Percentiles rank a stretch among this genome's conserved stretches.
Conservation (phyloP, 2,113 vertebrate species). For the Pelvicachromis taeniatus region DNA sequence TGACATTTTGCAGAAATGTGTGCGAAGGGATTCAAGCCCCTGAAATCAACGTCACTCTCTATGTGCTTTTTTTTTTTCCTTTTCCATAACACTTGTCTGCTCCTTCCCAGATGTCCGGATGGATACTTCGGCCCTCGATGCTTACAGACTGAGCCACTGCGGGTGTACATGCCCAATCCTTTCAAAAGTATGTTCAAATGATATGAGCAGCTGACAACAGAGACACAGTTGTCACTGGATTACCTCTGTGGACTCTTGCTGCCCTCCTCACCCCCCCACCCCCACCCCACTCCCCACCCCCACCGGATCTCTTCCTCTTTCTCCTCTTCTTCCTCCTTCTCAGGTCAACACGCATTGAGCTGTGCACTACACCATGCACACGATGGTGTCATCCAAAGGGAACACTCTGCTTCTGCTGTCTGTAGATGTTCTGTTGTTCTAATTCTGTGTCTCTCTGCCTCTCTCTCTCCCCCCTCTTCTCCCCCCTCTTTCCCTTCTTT, state of each 20-base stretch:
- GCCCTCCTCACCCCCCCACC: background rate
- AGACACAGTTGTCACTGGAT: slow-evolving; percentile 67
- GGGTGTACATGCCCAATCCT: slow-evolving; percentile 95
- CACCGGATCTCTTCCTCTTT: slow-evolving; percentile 29
- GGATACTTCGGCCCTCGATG: slow-evolving; percentile 98
- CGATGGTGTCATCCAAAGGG: slow-evolving; percentile 63
- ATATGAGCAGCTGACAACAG: slow-evolving; percentile 69
- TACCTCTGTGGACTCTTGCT: slow-evolving; percentile 60
- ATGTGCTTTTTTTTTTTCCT: slow-evolving; percentile 3
- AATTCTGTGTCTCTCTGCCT: slow-evolving; percentile 64
- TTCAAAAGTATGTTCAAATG: slow-evolving; percentile 93
- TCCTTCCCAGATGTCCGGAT: slow-evolving; percentile 94
- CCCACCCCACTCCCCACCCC: background rate
- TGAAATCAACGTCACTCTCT: slow-evolving; percentile 15
- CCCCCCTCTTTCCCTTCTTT: background rate
- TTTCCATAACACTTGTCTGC: slow-evolving; percentile 79
- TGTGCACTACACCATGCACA: slow-evolving; percentile 45
- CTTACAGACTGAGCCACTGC: slow-evolving; percentile 94
- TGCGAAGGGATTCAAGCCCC: background rate
- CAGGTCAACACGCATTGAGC: slow-evolving; percentile 65
- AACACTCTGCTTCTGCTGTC: slow-evolving; percentile 72
- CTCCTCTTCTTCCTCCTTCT: slow-evolving; percentile 53
- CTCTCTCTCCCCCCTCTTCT: background rate
- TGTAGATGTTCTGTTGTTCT: slow-evolving; percentile 72
- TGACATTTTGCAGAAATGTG: background rate